Conservation (phyloP, 2,888 invertebrate species). For the Caenorhabditis panamensis region DNA sequence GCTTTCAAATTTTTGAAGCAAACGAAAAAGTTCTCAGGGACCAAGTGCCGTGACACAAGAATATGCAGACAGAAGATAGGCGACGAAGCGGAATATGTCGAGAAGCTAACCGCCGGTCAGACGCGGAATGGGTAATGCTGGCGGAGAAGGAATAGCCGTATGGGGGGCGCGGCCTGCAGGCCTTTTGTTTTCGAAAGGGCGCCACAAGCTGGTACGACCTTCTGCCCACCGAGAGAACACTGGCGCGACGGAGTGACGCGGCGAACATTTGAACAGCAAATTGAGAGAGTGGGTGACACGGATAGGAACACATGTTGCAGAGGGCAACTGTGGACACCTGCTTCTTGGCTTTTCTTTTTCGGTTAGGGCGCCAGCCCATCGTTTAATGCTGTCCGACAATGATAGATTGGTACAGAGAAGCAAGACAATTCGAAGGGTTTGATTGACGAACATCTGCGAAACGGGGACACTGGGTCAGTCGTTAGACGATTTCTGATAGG, state of each 20-base stretch:
- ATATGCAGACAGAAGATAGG: not conserved
- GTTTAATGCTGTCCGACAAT: no score
- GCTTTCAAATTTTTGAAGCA: not conserved
- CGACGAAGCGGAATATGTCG: not conserved
- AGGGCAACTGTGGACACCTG: not conserved
- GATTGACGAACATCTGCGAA: not conserved
- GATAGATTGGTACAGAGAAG: no score
- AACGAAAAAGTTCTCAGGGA: slow-evolving; percentile 8
- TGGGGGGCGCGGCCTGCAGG: not conserved
- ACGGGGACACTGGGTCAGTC: not conserved
- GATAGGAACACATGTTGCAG: slow-evolving; percentile 5
- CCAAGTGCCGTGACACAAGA: not conserved
- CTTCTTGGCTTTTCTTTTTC: not conserved
- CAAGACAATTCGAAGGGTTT: no score
- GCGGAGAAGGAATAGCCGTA: not conserved
- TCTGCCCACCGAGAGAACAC: slow-evolving; percentile 8
- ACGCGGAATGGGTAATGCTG: not conserved
- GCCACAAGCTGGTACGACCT: slow-evolving; percentile 46
- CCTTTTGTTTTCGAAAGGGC: slow-evolving; percentile 26
- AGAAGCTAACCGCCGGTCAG: not conserved
- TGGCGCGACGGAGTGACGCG: not conserved
- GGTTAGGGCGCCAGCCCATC: no score
- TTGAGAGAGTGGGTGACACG: slow-evolving; percentile 1
- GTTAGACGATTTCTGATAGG: not conserved
- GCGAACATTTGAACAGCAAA: slow-evolving; percentile 6